Base-by-base conservation (phyloP, 2,113 vertebrate genomes). In the Athene noctua region DNA sequence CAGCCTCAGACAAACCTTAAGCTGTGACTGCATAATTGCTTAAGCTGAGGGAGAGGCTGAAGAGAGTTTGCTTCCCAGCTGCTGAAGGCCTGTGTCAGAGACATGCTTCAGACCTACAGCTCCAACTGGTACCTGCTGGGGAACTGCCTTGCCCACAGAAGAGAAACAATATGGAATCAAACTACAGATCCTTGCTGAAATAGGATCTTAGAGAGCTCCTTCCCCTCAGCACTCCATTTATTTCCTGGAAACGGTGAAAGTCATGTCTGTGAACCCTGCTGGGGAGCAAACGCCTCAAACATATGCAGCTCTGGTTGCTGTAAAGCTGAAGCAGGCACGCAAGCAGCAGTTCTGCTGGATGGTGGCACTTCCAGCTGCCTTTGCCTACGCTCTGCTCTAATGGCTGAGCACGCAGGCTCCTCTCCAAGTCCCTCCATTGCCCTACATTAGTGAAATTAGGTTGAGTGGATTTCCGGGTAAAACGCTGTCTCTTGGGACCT, bases 391-490 rank as follows among this genome's bases (percentile, higher is more conserved):
- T 73, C 77, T 92, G 80, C 96, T 96, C 92, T 98, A 98, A 98
- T 98, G 96, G 98, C 86, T 97, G 96, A 90, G 84, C 4, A 49
- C 97, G 89, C 96, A 98, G 98, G 98, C 98, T 96, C 54, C 10
- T 63, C 74, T 97, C 98, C 98, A 98, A 97, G 81, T 95, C 97
- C 95, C 96, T 98, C 91, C 92, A 94, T 91, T 98, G 97, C 97
- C 98, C 94, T 98, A 96, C 97, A 98, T 98, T 98, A 98, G 96
- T 96, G 97, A 98, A 98, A 98, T 98, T 98, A 98, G 97, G 97
- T 97, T 98, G 98, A 98, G 97, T 98, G 98, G 98, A 98, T 98
- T 98, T 98, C 98, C 88, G 95, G 98, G 98, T 98, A 98, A 98
- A 98, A 98, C 87, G 97, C 95, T 97, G 96, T 95, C 98, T 98